phyloP scores from a whole-genome alignment of 30 jellyfish, hydroid and myxozoan species.

The Cassiopea xamachana region DNA sequence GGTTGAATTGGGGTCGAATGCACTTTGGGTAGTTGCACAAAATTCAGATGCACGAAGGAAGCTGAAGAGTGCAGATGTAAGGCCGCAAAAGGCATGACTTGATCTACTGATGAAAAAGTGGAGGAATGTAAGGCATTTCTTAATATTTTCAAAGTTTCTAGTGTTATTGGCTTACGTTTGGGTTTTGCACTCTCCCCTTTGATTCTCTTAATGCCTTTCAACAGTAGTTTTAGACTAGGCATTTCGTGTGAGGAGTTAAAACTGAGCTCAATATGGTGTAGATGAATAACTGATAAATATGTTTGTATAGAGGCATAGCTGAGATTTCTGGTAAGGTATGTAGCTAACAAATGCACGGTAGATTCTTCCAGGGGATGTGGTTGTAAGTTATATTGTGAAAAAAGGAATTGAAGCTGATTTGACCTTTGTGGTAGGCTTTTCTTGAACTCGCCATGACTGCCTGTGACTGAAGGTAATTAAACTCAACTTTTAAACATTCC shows the following conservation, averaged over 20 bases:
- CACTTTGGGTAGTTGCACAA: not conserved
- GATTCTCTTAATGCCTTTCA: not conserved
- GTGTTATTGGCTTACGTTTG: not conserved
- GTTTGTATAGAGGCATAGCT: not conserved
- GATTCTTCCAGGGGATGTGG: not conserved
- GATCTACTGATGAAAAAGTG: not conserved
- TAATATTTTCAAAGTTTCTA: not conserved
- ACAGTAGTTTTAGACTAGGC: not conserved
- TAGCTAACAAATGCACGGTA: not conserved
- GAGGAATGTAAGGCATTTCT: not conserved
- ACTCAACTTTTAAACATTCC: not conserved
- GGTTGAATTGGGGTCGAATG: not conserved
- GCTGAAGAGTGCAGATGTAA: not conserved
- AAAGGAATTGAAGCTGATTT: not conserved
- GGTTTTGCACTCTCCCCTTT: not conserved
- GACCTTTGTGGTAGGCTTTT: not conserved
- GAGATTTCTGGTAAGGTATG: not conserved
- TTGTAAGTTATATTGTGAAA: not conserved
- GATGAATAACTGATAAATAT: not conserved
- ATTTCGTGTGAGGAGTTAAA: not conserved
- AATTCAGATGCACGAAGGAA: conserved; percentile 7
- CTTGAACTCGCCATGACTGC: not conserved
- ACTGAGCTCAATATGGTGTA: not conserved
- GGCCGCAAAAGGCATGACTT: not conserved
- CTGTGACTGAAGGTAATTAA: not conserved